A percentile compares a stretch with the other conserved stretches of the same genome.
Conservation (phyloP, 1,140 invertebrate genomes). For the Sycophila sp. region DNA sequence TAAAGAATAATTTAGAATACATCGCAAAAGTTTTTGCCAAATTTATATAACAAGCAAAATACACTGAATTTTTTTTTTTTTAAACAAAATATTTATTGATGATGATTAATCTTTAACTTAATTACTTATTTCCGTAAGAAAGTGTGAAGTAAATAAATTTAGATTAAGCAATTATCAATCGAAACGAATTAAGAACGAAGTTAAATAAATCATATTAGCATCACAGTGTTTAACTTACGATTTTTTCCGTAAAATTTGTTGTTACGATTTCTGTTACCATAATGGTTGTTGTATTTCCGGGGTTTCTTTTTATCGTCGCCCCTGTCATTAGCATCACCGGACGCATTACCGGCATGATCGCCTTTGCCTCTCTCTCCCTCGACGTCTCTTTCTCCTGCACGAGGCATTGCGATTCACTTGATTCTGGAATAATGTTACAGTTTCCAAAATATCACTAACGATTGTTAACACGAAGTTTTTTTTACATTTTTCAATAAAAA, state of each 20-base stretch:
- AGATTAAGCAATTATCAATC: neutral
- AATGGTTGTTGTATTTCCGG: neutral
- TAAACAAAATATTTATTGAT: slow-evolving; percentile 9
- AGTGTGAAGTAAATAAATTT: too few species aligned
- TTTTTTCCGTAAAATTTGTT: slow-evolving; percentile 31
- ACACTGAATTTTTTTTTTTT: neutral
- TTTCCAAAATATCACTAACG: too few species aligned
- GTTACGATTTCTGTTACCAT: slow-evolving; percentile 23
- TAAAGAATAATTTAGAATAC: too few species aligned
- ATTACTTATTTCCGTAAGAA: neutral
- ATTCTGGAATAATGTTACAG: too few species aligned
- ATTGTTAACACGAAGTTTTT: too few species aligned
- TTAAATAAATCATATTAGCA: too few species aligned
- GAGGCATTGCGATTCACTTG: slow-evolving; percentile 31
- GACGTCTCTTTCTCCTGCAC: neutral
- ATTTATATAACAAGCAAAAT: too few species aligned
- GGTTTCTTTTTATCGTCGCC: slow-evolving; percentile 27
- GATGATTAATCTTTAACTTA: neutral
- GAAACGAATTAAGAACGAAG: too few species aligned
- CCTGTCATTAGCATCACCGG: neutral
- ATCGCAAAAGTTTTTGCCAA: too few species aligned
- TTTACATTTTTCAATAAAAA: too few species aligned
- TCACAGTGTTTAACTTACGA: slow-evolving; percentile 34
- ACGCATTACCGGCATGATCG: slow-evolving; percentile 5
- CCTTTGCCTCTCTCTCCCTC: slow-evolving; percentile 12